These are phyloP conservation scores for Sebastes wilsoni DNA, from an alignment of 2,797 vertebrate genomes.

Conservation along the genomic window DNA sequence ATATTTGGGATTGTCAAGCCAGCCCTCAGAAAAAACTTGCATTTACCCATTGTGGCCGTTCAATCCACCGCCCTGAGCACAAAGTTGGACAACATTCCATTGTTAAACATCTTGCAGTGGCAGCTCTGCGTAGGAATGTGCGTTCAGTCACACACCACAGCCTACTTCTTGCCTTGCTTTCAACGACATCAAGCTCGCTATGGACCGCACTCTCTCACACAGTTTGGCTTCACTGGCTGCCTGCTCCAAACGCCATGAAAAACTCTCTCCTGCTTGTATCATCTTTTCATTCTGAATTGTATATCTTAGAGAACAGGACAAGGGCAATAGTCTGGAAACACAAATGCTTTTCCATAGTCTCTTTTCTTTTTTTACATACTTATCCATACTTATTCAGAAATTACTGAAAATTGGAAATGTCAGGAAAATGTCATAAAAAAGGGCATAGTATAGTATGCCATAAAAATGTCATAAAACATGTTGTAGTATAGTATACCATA, in stretches of 20 bases:
- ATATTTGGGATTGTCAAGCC: neutral
- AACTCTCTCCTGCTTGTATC: neutral
- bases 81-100: neutral
- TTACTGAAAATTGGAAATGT: too few species aligned
- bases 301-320: neutral
- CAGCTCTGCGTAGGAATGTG: neutral
- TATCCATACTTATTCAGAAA: too few species aligned
- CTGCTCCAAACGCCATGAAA: neutral
- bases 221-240: neutral
- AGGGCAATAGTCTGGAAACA: neutral
- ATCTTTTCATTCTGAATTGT: neutral
- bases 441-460: too few species aligned
- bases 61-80: neutral
- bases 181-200: neutral
- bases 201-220: neutral
- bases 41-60: too few species aligned
- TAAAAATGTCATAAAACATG: too few species aligned
- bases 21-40: too few species aligned
- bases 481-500: too few species aligned
- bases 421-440: too few species aligned
- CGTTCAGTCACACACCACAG: neutral
- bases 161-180: neutral
- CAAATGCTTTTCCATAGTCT: neutral
- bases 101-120: neutral
- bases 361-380: neutral